Conservation (phyloP, 2,888 invertebrate species). For the Anorthoa munda region DNA sequence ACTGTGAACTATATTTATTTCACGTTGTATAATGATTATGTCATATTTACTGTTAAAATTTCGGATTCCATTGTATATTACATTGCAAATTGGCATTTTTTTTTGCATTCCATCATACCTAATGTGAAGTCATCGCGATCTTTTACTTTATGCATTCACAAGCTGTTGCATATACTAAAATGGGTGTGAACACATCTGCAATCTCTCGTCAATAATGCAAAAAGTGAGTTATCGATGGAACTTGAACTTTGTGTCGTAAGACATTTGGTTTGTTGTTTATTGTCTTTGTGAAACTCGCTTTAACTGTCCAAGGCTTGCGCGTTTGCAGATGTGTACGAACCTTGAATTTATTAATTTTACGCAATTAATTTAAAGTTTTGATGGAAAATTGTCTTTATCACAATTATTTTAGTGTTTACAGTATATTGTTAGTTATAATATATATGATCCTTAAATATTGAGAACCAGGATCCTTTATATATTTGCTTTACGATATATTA, state of each 20-base stretch:
- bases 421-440: slow-evolving; percentile 1
- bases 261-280: neutral
- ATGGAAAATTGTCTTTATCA: slow-evolving; percentile 10
- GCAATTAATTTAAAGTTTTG: slow-evolving; percentile 7
- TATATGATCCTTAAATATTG: slow-evolving; percentile 14
- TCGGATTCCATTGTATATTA: slow-evolving; percentile 21
- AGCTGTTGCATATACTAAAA: neutral
- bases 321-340: neutral
- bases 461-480: slow-evolving; percentile 16
- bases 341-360: neutral
- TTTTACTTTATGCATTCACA: slow-evolving; percentile 12
- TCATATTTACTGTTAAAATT: slow-evolving; percentile 11
- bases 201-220: neutral
- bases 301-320: neutral
- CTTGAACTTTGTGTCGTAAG: no score
- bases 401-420: slow-evolving; percentile 9
- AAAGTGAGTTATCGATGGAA: neutral
- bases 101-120: slow-evolving; percentile 52
- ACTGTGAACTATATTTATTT: slow-evolving; percentile 23
- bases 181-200: slow-evolving; percentile 7
- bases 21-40: neutral
- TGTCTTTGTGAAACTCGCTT: neutral
- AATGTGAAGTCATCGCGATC: neutral
- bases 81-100: slow-evolving; percentile 44
- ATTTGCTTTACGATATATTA: slow-evolving; percentile 49